These are phyloP conservation scores for Galeruca laticollis DNA, from an alignment of 2,888 invertebrate genomes.

Conservation along the genomic window DNA sequence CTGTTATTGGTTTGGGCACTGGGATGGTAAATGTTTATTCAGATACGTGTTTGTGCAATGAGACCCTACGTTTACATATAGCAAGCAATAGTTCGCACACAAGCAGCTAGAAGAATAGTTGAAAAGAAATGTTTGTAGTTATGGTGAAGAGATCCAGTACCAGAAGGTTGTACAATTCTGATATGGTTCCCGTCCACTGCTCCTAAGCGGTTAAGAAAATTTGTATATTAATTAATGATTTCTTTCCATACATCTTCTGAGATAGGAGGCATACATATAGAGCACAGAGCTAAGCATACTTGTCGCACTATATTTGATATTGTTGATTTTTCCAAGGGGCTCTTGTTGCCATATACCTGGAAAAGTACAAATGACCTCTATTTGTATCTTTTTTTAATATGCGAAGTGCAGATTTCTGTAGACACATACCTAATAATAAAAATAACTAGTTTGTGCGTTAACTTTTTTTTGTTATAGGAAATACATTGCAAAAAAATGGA, in stretches of 20 bases:
- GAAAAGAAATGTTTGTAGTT: constrained; percentile 19
- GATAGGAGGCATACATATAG: constrained; percentile 15
- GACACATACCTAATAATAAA: too few relatives aligned
- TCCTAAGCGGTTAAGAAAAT: constrained; percentile 15
- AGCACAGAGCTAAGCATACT: constrained; percentile 9
- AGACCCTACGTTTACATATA: constrained; percentile 14
- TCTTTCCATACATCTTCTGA: constrained; percentile 19
- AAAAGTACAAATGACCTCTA: constrained; percentile 8
- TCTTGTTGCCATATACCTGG: constrained; percentile 15
- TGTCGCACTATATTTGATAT: constrained; percentile 22
- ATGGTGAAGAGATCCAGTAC: constrained; percentile 11
- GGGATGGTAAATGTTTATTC: too few relatives aligned
- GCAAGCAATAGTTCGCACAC: constrained; percentile 17
- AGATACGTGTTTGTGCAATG: too few relatives aligned
- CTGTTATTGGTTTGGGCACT: too few relatives aligned
- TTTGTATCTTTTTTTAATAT: too few relatives aligned
- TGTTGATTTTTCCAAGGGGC: constrained; percentile 12
- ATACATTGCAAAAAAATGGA: constrained; percentile 20
- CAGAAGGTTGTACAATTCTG: too few relatives aligned
- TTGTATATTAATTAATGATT: constrained; percentile 15
- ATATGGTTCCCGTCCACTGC: too few relatives aligned
- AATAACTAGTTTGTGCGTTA: constrained; percentile 9
- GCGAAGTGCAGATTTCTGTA: too few relatives aligned
- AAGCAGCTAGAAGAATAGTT: constrained; percentile 7
- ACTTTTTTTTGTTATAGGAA: background rate